Conservation (phyloP, 2,888 invertebrate genomes). For the Sesia bembeciformis region DNA sequence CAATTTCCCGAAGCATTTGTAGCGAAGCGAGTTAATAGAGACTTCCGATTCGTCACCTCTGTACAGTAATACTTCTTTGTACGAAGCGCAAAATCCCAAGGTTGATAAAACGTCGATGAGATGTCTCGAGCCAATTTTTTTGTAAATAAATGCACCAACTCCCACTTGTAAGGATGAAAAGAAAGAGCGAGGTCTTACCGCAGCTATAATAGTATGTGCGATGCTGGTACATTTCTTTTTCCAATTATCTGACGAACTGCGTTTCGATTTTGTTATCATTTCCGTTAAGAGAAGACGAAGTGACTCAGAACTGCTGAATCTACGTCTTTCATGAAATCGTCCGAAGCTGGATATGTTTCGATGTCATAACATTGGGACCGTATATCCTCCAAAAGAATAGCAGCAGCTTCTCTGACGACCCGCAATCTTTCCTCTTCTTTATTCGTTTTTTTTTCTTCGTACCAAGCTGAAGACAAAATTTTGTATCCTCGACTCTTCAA, state of each 20-base stretch:
- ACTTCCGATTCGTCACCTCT: neutral
- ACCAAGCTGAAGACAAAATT: conserved; percentile 29
- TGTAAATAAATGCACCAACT: conserved; percentile 1
- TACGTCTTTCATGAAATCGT: neutral
- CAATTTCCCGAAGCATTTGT: neutral
- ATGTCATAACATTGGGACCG: neutral
- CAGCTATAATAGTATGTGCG: conserved; percentile 28
- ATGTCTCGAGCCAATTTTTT: conserved; percentile 4
- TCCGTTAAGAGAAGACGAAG: neutral
- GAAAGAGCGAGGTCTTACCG: neutral
- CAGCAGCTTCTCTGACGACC: neutral
- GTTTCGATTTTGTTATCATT: conserved; percentile 6
- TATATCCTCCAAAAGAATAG: neutral
- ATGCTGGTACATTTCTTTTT: conserved; percentile 31
- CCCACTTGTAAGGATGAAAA: neutral
- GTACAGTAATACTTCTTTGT: conserved; percentile 1
- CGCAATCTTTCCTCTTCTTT: conserved; percentile 17
- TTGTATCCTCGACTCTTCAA: conserved; percentile 6
- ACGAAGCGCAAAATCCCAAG: conserved; percentile 7
- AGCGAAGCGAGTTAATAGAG: neutral
- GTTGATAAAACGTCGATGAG: conserved; percentile 5
- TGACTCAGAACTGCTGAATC: neutral
- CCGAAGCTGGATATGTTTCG: neutral
- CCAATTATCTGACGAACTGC: conserved; percentile 17
- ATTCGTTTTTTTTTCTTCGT: conserved; percentile 27